These are phyloP conservation scores for Leucoraja erinaceus DNA, from an alignment of 2,113 vertebrate species.

Conservation along the genomic window DNA sequence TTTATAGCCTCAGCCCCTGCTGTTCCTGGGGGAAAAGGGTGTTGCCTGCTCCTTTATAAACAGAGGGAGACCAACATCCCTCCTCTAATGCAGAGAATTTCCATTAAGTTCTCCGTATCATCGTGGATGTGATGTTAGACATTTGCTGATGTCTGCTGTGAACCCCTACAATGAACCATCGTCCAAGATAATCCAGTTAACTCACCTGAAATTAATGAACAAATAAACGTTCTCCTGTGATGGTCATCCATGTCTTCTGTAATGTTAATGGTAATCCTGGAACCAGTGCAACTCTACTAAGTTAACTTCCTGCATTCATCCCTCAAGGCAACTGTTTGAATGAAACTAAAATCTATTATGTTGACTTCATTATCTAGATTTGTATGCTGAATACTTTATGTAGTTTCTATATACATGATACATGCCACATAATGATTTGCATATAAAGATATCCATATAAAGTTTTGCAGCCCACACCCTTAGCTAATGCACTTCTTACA, in stretches of 20 bases:
- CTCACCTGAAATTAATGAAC: not conserved
- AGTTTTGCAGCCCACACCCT: not conserved
- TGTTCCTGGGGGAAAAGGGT: too few species aligned
- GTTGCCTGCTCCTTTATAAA: too few species aligned
- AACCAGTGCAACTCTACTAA: not conserved
- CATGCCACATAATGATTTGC: not conserved
- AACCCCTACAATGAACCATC: too few species aligned
- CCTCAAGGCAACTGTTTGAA: constrained; percentile 7
- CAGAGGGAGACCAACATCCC: too few species aligned
- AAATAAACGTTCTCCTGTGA: not conserved
- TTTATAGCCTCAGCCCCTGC: too few species aligned
- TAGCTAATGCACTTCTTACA: not conserved
- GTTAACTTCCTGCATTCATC: not conserved
- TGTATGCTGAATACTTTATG: constrained; percentile 1
- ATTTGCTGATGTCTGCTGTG: too few species aligned
- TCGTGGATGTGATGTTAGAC: too few species aligned
- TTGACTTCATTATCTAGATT: not conserved
- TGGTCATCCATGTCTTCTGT: not conserved
- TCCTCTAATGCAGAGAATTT: too few species aligned
- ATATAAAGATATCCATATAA: too few species aligned
- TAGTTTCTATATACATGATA: too few species aligned
- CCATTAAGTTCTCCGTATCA: too few species aligned
- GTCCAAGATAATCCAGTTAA: too few species aligned
- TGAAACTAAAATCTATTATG: not conserved
- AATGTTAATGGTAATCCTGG: not conserved